Evolutionary conservation across 2,888 invertebrate genomes (phyloP), one percentile per base, ranked within the genome.

Genomic region (Mactromeris polynyma): DNA sequence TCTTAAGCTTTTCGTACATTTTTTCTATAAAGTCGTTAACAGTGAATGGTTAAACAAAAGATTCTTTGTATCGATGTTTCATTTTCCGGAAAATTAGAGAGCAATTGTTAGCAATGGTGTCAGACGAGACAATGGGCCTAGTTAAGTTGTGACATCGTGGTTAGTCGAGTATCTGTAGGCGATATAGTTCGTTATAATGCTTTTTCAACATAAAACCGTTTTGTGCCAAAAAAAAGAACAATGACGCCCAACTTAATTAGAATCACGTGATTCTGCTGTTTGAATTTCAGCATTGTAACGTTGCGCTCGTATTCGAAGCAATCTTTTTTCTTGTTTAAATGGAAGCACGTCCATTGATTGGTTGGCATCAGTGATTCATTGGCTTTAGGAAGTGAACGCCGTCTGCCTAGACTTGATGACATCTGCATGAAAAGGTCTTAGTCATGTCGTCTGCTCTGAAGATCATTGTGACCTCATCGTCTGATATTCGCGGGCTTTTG

Each of bases 391-490:
- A 17, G 51, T 26, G 26, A 73, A 36, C 17, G 73, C 36, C 73
- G 73, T 33, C 73, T 73, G 73, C 73, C 21, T 73, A 73, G 73
- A 73, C 73, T 73, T 36, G 73, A 36, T 73, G 73, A 73, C 73
- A 73, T 73, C 73, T 73, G 73, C 36, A 73, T 36, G 33, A 73
- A 78, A 77, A 78, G 84, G 77, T 77, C 84, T 84, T 84, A 84
- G 84, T 84, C 84, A 84, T 84, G 73, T 84, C 78, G 84, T 84
- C 84, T 84, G 78, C 78, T 31, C 2, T 33, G 73, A 73, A 36
- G 73, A 73, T 73, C 36, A 73, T 33, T 33, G 73, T 73, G 73
- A 73, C 33, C n/a, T 33, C 73, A 73, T 73, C 73, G 73, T 31
- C 73, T 73, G 73, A 36, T 33, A 1, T 73, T 73, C 73, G 73